Conservation (phyloP, 2,113 vertebrate genomes). For the Galbula dea region DNA sequence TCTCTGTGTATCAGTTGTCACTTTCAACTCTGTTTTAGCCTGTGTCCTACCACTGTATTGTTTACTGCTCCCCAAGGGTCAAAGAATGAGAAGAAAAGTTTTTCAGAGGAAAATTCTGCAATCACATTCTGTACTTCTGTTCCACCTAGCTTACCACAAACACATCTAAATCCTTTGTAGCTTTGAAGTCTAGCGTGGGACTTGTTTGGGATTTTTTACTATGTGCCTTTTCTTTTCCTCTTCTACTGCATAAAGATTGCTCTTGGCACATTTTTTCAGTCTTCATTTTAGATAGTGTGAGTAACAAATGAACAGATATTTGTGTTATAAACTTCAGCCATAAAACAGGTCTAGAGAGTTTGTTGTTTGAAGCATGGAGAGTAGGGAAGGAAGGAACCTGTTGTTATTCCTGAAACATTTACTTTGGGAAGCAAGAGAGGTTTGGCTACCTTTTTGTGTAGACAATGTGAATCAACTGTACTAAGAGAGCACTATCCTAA, state of each 20-base stretch:
- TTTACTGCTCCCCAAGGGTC: neutral
- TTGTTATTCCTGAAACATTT: neutral
- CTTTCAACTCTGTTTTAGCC: neutral
- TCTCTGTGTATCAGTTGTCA: neutral
- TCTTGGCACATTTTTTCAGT: neutral
- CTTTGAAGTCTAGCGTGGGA: neutral
- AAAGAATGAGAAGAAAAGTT: neutral
- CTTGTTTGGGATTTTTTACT: neutral
- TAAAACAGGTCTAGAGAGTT: neutral
- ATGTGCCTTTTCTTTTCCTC: neutral
- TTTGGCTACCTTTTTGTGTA: neutral
- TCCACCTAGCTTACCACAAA: neutral
- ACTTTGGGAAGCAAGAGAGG: neutral
- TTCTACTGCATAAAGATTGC: neutral
- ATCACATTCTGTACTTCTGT: neutral
- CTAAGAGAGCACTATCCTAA: neutral
- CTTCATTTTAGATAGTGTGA: neutral
- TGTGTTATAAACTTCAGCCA: neutral
- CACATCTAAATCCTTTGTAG: neutral
- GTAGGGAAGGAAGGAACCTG: neutral
- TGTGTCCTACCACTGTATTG: neutral
- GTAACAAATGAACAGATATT: neutral
- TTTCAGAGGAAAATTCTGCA: neutral
- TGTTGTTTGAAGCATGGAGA: neutral
- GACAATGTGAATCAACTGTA: neutral